Base-by-base conservation (phyloP, 2,888 invertebrate species). In the Agrypnus murinus region DNA sequence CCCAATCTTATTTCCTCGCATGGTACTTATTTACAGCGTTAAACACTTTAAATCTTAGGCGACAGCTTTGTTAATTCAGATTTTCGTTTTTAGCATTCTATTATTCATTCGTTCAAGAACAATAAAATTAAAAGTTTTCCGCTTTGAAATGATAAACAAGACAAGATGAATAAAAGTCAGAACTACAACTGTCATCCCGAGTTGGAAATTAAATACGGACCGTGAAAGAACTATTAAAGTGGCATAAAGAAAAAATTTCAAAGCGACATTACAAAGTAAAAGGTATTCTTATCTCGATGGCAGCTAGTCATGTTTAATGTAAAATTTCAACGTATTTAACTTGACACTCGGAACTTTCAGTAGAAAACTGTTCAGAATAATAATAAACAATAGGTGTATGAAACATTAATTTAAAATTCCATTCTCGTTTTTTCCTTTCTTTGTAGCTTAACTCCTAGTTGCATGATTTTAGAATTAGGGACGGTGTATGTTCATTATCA, bases 271-370 rank as follows among this genome's bases (percentile, higher is more conserved):
- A 15, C 36, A 55, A 15, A 36, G 36, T 55, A 55, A 55, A n/a
- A 55, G 55, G 36, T 38, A 31, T 36, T 12, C n/a, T 12, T 10
- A 40, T 40, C 14, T 17, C 15, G 55, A 12, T 15, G 34, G 2
- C 4, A 6, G 4, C 36, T 36, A 50, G 8, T 36, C 55, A 17
- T 7, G 14, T 36, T 36, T 36, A 55, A 36, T 36, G 17, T 36
- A 55, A 55, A 55, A 55, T 10, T 55, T 14, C 36, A 55, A 17
- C 55, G 55, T 38, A 55, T 55, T 55, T 55, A 36, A 55, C 55
- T 36, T 55, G 34, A 36, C 55, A 55, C 36, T 8, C 31, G 12
- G 31, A 12, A 25, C 31, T 12, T 31, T 25, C 12, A 25, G 31
- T 50, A 50, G 12, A 14, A 19, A 25, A 50, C 50, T 31, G 32